These are phyloP conservation scores for Agrotis exclamationis DNA, from an alignment of 2,888 invertebrate genomes.

Conservation along the genomic window DNA sequence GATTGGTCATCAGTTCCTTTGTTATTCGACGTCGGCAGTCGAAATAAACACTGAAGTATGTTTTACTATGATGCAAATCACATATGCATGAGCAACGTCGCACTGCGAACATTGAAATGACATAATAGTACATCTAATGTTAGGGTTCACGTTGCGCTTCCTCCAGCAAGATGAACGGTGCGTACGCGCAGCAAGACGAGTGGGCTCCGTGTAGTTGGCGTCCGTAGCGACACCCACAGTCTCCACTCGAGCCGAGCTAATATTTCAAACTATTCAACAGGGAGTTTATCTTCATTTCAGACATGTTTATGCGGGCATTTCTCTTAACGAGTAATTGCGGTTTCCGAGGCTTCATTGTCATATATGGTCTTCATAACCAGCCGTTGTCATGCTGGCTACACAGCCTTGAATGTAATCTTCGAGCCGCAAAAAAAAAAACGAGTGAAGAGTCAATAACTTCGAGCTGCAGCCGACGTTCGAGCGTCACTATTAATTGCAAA, in stretches of 20 bases:
- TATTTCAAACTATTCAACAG: conserved; percentile 82
- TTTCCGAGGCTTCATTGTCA: conserved; percentile 77
- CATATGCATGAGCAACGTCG: conserved; percentile 32
- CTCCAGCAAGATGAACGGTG: conserved; percentile 54
- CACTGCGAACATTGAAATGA: conserved; percentile 55
- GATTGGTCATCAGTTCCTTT: conserved; percentile 67
- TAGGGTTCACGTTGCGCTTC: conserved; percentile 68
- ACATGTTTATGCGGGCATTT: conserved; percentile 80
- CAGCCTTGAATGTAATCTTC: conserved; percentile 79
- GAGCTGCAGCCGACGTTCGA: conserved; percentile 72
- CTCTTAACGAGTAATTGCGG: conserved; percentile 73
- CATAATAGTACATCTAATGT: conserved; percentile 65
- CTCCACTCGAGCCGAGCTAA: conserved; percentile 71
- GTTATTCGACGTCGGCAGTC: conserved; percentile 60
- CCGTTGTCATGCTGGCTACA: conserved; percentile 63
- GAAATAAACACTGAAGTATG: conserved; percentile 59
- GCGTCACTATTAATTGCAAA: conserved; percentile 81
- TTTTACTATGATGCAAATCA: conserved; percentile 44
- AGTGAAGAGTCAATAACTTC: conserved; percentile 79
- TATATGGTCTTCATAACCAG: conserved; percentile 71
- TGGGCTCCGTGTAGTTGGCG: conserved; percentile 58
- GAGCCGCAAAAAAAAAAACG: conserved; percentile 73
- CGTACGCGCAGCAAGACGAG: conserved; percentile 29
- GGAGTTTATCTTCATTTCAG: conserved; percentile 81
- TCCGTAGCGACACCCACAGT: conserved; percentile 73